These are phyloP conservation scores for Muscidifurax raptorellus DNA, from an alignment of 1,140 invertebrate species.

Conservation along the genomic window DNA sequence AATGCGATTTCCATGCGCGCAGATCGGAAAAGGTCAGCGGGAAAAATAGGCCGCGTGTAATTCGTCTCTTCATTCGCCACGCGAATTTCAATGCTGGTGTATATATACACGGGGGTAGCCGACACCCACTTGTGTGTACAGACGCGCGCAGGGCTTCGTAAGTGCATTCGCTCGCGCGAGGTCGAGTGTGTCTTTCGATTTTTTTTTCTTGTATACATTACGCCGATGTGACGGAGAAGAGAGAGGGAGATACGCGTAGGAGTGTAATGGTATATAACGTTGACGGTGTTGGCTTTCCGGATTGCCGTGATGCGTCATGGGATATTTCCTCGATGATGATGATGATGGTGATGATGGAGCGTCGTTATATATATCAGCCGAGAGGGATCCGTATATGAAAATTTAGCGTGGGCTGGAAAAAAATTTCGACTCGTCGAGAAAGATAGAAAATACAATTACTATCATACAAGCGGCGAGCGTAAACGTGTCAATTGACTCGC, in stretches of 20 bases:
- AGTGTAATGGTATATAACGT: too few species aligned
- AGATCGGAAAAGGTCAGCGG: constrained; percentile 25
- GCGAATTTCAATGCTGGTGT: constrained; percentile 30
- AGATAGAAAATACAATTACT: background rate
- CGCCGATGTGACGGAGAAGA: background rate
- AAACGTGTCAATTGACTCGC: background rate
- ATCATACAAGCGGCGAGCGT: background rate
- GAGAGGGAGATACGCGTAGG: too few species aligned
- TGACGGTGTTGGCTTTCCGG: too few species aligned
- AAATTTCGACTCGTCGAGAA: background rate
- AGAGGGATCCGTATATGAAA: too few species aligned
- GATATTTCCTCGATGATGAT: too few species aligned
- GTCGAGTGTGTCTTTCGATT: background rate
- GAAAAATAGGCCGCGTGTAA: constrained; percentile 26
- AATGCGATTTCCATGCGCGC: constrained; percentile 35
- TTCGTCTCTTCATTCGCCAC: constrained; percentile 9
- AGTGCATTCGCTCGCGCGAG: background rate
- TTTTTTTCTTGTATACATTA: background rate
- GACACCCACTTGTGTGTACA: background rate
- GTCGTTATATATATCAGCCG: too few species aligned
- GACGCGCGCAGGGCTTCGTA: constrained; percentile 18
- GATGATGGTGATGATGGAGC: too few species aligned
- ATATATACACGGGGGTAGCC: background rate
- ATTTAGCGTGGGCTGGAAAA: too few species aligned
- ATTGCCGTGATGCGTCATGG: too few species aligned